phyloP scores from a whole-genome alignment of 2,113 vertebrate genomes.

The Hypanus sabinus region DNA sequence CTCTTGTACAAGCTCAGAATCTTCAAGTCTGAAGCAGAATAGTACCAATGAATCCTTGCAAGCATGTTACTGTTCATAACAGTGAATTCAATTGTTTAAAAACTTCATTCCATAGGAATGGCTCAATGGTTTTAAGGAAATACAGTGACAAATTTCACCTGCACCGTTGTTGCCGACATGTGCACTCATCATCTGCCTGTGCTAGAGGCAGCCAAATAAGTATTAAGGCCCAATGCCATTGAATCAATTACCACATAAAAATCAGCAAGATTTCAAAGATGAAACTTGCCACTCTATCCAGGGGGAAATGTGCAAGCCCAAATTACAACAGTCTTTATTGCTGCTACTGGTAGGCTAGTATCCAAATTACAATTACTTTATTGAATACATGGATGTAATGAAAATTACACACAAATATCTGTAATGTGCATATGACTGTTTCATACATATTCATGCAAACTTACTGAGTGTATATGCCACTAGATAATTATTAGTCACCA shows the following conservation, averaged over 20 bases:
- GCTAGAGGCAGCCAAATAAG: not conserved
- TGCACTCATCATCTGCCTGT: not conserved
- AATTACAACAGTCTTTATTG: not conserved
- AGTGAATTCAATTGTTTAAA: not conserved
- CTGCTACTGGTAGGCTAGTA: not conserved
- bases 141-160: not conserved
- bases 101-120: not conserved
- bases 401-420: not conserved
- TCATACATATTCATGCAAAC: not conserved
- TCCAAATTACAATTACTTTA: not conserved
- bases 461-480: not conserved
- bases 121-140: not conserved
- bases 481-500: not conserved
- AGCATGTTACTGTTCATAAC: not conserved
- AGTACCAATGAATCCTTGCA: not conserved
- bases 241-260: not conserved
- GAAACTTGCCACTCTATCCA: not conserved
- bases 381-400: not conserved
- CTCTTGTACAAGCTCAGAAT: not conserved
- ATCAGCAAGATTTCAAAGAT: not conserved
- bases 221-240: not conserved
- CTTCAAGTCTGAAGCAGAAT: not conserved
- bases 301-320: not conserved
- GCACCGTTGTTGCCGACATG: not conserved
- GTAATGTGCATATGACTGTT: not conserved